Evolutionary conservation across 2,113 vertebrate species (phyloP).

Genomic region (Lanius ludovicianus): DNA sequence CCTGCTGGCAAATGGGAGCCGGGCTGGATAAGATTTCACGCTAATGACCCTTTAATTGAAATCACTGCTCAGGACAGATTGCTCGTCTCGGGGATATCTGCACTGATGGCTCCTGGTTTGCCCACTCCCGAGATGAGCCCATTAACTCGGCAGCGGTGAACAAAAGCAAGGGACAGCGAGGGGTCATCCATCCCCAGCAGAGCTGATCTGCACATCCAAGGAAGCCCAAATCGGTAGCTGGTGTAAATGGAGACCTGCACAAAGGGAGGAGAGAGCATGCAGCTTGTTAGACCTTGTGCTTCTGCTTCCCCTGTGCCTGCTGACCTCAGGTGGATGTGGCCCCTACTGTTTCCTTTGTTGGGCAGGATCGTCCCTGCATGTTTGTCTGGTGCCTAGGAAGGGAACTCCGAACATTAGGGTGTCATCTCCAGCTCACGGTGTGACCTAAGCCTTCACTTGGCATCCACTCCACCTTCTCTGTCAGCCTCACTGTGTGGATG

Average conservation of each 20-base stretch:
- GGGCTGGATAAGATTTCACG: conserved; percentile 74
- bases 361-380: not conserved
- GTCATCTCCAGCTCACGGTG: not conserved
- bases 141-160: conserved; percentile 50
- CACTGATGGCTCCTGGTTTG: conserved; percentile 45
- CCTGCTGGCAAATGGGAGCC: conserved; percentile 70
- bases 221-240: not conserved
- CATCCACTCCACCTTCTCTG: not conserved
- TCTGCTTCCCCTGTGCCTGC: not conserved
- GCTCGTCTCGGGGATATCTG: conserved; percentile 45
- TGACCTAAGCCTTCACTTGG: not conserved
- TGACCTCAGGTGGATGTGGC: not conserved
- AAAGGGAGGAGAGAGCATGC: not conserved
- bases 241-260: not conserved
- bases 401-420: not conserved
- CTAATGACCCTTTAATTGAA: conserved; percentile 83
- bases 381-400: not conserved
- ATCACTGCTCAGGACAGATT: conserved; percentile 65
- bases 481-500: not conserved
- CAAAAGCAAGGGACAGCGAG: not conserved
- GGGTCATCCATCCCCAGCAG: not conserved
- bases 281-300: not conserved
- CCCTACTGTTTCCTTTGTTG: not conserved
- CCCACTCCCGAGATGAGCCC: conserved; percentile 43
- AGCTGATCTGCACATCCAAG: not conserved